Conservation (phyloP, 2,113 vertebrate genomes). For the Promerops cafer region DNA sequence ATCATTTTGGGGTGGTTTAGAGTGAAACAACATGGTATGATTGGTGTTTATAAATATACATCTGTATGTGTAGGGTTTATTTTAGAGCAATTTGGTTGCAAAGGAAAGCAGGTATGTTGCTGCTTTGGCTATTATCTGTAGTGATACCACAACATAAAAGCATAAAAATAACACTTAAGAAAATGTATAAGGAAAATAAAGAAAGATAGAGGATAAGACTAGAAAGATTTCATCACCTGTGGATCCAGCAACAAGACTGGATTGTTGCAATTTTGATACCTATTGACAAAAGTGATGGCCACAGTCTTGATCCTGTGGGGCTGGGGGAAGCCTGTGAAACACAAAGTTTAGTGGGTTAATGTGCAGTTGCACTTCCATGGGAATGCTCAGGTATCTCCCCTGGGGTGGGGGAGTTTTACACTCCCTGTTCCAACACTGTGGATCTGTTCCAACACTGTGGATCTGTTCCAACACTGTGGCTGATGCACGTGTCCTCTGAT, state of each 20-base stretch:
- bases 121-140: neutral
- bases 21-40: neutral
- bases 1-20: neutral
- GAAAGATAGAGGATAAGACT: neutral
- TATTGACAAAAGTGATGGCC: neutral
- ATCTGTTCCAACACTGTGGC: neutral
- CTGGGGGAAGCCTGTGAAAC: neutral
- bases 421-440: neutral
- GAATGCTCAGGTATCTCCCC: neutral
- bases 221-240: neutral
- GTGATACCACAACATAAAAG: neutral
- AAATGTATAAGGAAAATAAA: neutral
- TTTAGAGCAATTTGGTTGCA: neutral
- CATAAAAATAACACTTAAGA: neutral
- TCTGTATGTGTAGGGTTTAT: neutral
- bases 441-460: neutral
- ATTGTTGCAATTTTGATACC: neutral
- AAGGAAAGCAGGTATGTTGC: neutral
- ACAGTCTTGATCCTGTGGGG: neutral
- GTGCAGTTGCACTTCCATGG: too few species aligned
- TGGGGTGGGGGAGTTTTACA: neutral
- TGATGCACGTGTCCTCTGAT: fast-evolving
- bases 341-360: neutral
- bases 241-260: neutral
- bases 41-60: neutral